Conservation (phyloP, 2,113 vertebrate genomes). For the Hystrix cristata region DNA sequence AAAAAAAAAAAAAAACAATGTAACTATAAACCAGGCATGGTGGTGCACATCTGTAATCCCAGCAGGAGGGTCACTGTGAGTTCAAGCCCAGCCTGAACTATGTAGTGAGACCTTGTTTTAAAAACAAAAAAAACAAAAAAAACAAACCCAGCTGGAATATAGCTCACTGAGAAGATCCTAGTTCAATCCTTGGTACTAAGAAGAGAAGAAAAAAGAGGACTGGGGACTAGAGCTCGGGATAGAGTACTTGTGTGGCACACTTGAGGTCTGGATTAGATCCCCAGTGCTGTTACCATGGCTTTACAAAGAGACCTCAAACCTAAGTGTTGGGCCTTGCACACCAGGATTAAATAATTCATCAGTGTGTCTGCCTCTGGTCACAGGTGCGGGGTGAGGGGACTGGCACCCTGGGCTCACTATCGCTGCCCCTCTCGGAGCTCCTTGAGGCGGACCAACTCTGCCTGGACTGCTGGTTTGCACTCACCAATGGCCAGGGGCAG, state of each 20-base stretch:
- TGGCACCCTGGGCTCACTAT: constrained; percentile 87
- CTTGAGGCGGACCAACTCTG: constrained; percentile 88
- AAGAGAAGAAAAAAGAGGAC: not conserved
- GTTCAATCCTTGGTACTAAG: not conserved
- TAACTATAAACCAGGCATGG: not conserved
- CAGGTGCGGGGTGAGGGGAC: constrained; percentile 86
- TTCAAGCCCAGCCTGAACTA: no score
- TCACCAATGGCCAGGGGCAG: constrained; percentile 90
- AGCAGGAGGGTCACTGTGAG: not conserved
- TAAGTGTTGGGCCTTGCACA: not conserved
- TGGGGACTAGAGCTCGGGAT: not conserved
- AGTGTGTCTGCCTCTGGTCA: not conserved
- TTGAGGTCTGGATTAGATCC: not conserved
- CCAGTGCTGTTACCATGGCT: not conserved
- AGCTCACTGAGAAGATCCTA: not conserved
- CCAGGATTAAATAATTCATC: not conserved
- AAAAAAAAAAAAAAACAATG: no score
- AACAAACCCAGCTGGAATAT: not conserved
- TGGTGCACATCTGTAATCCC: not conserved
- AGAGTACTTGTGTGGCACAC: not conserved
- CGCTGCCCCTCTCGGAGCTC: constrained; percentile 90
- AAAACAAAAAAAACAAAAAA: not conserved
- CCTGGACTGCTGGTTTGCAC: constrained; percentile 92
- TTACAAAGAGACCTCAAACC: not conserved
- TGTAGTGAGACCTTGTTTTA: not conserved